These are phyloP conservation scores for Rhinichthys osculus DNA, from an alignment of 2,797 vertebrate genomes.

Conservation along the genomic window DNA sequence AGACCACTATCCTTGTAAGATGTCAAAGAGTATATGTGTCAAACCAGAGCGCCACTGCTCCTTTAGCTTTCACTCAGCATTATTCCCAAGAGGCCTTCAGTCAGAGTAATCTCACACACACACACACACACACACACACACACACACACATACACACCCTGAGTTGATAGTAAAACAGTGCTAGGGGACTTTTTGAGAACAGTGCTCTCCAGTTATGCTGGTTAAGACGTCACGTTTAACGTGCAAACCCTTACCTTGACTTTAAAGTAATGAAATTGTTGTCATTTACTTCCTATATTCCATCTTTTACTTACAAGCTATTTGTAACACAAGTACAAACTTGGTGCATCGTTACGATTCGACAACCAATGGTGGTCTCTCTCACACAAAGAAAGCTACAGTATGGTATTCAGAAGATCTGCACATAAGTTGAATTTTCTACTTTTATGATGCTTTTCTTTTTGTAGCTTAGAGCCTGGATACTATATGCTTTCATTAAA, in stretches of 20 bases:
- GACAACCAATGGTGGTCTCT: neutral
- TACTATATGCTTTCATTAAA: neutral
- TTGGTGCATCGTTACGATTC: neutral
- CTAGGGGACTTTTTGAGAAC: neutral
- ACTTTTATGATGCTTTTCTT: neutral
- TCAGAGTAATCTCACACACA: conserved; percentile 67
- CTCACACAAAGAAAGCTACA: neutral
- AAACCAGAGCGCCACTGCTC: conserved; percentile 81
- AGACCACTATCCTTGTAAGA: conserved; percentile 46
- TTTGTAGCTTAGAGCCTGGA: neutral
- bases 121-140: conserved; percentile 35
- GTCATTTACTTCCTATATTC: neutral
- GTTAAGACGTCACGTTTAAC: neutral
- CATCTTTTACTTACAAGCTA: neutral
- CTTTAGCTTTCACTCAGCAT: conserved; percentile 74
- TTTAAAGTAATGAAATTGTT: neutral
- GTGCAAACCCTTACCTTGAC: neutral
- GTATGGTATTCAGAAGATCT: neutral
- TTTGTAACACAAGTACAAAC: neutral
- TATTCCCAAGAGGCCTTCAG: conserved; percentile 76
- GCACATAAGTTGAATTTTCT: neutral
- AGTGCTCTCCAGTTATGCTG: neutral
- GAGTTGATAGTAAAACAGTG: conserved; percentile 6
- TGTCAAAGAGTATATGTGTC: conserved; percentile 68
- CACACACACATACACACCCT: neutral